A percentile compares a stretch with the other conserved stretches of the same genome.
Conservation (phyloP, 2,888 invertebrate genomes). For the Serripes groenlandicus region DNA sequence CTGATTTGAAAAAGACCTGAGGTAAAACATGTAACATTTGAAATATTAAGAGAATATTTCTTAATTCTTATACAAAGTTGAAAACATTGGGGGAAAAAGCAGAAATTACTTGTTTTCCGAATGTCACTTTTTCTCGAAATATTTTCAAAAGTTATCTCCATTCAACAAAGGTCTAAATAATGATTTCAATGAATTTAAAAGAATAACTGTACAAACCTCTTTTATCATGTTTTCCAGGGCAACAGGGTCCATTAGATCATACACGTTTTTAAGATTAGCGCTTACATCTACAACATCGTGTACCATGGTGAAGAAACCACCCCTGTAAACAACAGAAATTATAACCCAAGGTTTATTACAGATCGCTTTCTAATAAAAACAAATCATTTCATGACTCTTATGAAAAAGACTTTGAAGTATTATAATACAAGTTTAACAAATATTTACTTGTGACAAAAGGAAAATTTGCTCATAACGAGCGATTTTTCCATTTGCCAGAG, state of each 20-base stretch:
- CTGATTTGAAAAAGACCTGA: no score
- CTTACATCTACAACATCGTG: conserved; percentile 81
- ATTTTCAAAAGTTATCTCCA: not conserved
- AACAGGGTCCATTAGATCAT: conserved; percentile 80
- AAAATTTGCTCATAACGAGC: not conserved
- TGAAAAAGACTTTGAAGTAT: no score
- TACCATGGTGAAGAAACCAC: conserved; percentile 84
- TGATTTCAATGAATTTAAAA: not conserved
- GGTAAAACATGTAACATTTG: no score
- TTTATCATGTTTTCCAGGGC: conserved; percentile 79
- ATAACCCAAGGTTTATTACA: no score
- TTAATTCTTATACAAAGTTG: no score
- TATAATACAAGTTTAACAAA: no score
- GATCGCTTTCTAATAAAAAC: no score
- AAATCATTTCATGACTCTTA: no score
- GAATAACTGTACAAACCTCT: conserved; percentile 70
- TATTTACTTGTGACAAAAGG: not conserved
- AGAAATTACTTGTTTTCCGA: not conserved
- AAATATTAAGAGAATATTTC: no score
- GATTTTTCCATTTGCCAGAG: not conserved
- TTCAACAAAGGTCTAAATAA: not conserved
- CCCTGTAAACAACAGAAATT: conserved; percentile 73
- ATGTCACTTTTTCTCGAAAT: not conserved
- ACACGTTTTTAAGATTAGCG: conserved; percentile 68
- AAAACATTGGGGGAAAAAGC: not conserved